Percentiles rank a stretch among this genome's conserved stretches.
Evolutionary conservation across 1,140 invertebrate genomes (phyloP).

Genomic region (Zaprionus davidi): DNA sequence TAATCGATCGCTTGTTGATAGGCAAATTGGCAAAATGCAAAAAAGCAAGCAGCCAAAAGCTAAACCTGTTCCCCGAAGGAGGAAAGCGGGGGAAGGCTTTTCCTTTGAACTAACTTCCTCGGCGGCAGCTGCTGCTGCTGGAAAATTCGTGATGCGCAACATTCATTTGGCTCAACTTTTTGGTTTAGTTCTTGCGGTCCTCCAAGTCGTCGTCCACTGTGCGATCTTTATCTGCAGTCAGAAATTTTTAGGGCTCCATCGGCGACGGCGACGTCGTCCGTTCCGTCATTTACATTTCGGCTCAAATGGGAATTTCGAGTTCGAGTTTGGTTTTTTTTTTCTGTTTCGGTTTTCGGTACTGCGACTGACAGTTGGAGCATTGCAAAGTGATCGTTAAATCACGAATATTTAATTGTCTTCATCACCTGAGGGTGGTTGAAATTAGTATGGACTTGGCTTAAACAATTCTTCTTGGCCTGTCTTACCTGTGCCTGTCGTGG

Average conservation of each 20-base stretch:
- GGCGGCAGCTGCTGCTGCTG: constrained; percentile 27
- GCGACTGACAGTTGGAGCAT: constrained; percentile 78
- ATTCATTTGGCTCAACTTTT: constrained; percentile 55
- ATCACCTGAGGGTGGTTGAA: constrained; percentile 84
- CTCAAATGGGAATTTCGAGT: constrained; percentile 59
- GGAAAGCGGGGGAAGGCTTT: constrained; percentile 17
- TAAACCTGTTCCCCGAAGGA: constrained; percentile 67
- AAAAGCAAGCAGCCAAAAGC: constrained; percentile 31
- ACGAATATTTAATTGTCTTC: constrained; percentile 85
- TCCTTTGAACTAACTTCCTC: constrained; percentile 43
- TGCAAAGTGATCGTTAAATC: constrained; percentile 84
- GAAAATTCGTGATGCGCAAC: constrained; percentile 77
- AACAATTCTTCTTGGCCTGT: constrained; percentile 68
- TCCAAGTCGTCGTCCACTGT: constrained; percentile 51
- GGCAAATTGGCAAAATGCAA: constrained; percentile 82
- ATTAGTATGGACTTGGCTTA: constrained; percentile 79
- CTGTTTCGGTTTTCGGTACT: constrained; percentile 5
- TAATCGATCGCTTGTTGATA: constrained; percentile 84
- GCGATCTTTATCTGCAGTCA: constrained; percentile 75
- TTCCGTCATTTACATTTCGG: constrained; percentile 76
- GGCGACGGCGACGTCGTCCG: constrained; percentile 52
- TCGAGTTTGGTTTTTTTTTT: constrained; percentile 29
- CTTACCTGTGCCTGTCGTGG: constrained; percentile 1
- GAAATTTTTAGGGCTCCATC: constrained; percentile 78
- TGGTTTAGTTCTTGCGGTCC: constrained; percentile 75